Percentiles rank a stretch among this genome's conserved stretches.
These are phyloP conservation scores for Criorhina ranunculi DNA, from an alignment of 2,888 invertebrate species.

Conservation along the genomic window DNA sequence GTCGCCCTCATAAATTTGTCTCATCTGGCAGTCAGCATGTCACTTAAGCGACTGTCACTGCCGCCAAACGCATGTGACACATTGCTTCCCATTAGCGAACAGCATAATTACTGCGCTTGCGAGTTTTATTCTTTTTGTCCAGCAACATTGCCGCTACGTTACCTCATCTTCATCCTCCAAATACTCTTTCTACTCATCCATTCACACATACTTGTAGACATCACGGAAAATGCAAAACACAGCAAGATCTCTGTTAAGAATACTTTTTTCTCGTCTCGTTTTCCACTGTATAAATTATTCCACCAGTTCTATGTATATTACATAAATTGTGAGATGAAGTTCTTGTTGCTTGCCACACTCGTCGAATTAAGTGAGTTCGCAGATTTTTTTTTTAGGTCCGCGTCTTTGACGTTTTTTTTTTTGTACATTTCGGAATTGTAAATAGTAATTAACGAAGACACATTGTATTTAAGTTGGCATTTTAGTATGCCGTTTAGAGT, in stretches of 20 bases:
- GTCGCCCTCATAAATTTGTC: constrained; percentile 74
- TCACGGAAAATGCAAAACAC: constrained; percentile 55
- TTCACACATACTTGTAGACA: constrained; percentile 27
- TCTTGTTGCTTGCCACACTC: constrained; percentile 68
- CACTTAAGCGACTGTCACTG: constrained; percentile 76
- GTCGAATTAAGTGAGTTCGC: constrained; percentile 70
- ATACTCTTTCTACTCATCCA: constrained; percentile 23
- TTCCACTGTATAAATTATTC: constrained; percentile 71
- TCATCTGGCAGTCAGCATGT: constrained; percentile 75
- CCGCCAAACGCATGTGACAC: constrained; percentile 76
- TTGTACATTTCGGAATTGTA: constrained; percentile 63
- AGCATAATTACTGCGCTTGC: constrained; percentile 75
- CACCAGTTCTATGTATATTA: constrained; percentile 55
- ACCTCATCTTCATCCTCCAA: constrained; percentile 32
- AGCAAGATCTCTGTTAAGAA: constrained; percentile 57
- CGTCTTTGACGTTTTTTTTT: constrained; percentile 14
- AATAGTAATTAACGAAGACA: constrained; percentile 76
- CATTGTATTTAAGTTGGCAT: constrained; percentile 74
- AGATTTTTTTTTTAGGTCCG: constrained; percentile 52
- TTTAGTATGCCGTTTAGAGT: constrained; percentile 65
- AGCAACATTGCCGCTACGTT: constrained; percentile 37
- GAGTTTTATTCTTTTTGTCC: constrained; percentile 59
- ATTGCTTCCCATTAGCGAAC: constrained; percentile 77
- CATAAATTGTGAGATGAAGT: constrained; percentile 73
- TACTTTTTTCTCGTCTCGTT: constrained; percentile 35